Base-by-base conservation (phyloP, 2,797 vertebrate species). In the Notamacropus eugenii region DNA sequence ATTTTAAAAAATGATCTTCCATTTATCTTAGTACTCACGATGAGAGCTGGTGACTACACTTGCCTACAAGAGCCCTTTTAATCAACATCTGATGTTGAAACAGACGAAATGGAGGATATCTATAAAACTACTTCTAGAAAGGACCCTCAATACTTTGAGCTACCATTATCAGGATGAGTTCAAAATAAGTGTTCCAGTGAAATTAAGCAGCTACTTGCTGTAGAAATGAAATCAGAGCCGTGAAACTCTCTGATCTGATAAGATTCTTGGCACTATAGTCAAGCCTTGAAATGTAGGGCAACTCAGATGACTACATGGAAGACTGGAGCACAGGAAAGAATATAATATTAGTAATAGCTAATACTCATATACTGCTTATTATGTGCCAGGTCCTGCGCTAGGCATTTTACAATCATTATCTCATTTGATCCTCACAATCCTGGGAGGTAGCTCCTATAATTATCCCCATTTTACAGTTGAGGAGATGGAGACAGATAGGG, bases 221-320 rank as follows among this genome's bases (percentile, higher is more conserved):
- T 11, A 57, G 34, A 95, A 92, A 93, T 95, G 52, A 93, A 55
- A 82, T 87, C 28, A 94, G 94, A 92, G 57, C 19, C 92, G 56
- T 67, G 62, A 95, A 96, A 87, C 62, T 10, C 59, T 93, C 91
- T 54, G 95, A 90, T 93, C 55, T 92, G 67, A 82, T 94, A 95
- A 92, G 4, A 54, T 92, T 34, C 90, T 95, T 24, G n/a, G 31
- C 91, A 59, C 95, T 31, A 93, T 12, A n/a, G 95, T 62, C 31
- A 97, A 92, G 46, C 59, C 27, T n/a, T 92, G 74, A 87, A 87
- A 50, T 46, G 22, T 22, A 87, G 2, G 2, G 40, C 40, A 87
- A 87, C 74, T 87, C 19, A 46, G 9, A 74, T 24, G 67, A 6
- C n/a, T 46, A 1, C 22, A 46, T 2, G 29, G 14, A 3, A 74